phyloP scores from a whole-genome alignment of 2,113 vertebrate genomes.

The Ibidorhyncha struthersii region DNA sequence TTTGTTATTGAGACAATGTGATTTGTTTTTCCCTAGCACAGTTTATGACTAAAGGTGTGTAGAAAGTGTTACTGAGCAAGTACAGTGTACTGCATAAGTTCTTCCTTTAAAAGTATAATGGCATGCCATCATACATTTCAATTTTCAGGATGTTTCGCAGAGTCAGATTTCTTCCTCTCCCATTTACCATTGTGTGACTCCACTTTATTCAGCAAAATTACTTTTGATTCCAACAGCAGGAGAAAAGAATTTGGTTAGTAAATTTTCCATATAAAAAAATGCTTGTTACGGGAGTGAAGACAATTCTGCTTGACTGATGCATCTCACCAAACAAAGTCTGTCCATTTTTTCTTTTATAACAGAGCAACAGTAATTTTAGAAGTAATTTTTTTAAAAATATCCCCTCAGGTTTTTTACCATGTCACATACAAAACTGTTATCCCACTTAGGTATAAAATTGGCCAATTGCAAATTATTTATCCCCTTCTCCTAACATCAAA shows the following conservation, averaged over 20 bases:
- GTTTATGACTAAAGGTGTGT: neutral
- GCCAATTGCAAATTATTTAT: neutral
- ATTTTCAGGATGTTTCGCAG: neutral
- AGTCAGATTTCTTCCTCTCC: neutral
- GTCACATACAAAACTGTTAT: neutral
- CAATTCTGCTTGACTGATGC: neutral
- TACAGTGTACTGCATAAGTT: neutral
- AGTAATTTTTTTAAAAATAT: neutral
- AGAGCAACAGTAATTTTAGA: neutral
- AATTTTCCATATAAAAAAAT: neutral
- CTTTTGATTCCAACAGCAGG: neutral
- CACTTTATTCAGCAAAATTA: neutral
- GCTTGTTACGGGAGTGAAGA: neutral
- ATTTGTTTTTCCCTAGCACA: neutral
- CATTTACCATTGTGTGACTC: neutral
- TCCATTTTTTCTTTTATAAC: neutral
- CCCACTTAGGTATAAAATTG: neutral
- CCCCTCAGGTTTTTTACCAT: neutral
- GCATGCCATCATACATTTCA: neutral
- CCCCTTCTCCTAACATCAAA: neutral
- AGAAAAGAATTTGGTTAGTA: neutral
- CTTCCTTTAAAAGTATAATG: neutral
- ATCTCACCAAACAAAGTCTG: neutral
- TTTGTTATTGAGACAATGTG: neutral
- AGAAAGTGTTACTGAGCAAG: neutral